Conservation (phyloP, 2,797 vertebrate species). For the Mycteria americana region DNA sequence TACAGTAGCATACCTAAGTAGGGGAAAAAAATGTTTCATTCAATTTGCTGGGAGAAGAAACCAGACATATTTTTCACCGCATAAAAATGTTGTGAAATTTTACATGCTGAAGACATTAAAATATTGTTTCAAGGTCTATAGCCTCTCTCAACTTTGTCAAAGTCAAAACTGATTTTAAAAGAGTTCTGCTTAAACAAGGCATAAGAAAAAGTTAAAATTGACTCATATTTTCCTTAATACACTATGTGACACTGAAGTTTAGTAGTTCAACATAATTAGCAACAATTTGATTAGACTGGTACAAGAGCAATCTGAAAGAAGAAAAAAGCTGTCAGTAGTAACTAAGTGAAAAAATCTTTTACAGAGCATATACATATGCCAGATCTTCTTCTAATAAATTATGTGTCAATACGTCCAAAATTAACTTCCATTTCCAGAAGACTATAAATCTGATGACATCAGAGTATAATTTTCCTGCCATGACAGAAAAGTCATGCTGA, state of each 20-base stretch:
- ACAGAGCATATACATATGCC: background rate
- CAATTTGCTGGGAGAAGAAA: background rate
- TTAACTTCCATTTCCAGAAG: background rate
- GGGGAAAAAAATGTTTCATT: background rate
- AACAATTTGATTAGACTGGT: background rate
- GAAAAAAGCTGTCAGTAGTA: background rate
- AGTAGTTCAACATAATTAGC: background rate
- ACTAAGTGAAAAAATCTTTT: background rate
- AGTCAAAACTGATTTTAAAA: background rate
- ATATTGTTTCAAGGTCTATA: background rate
- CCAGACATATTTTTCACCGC: background rate
- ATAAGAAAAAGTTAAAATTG: background rate
- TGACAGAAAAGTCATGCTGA: background rate
- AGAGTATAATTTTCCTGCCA: background rate
- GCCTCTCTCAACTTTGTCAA: background rate
- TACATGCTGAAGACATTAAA: background rate
- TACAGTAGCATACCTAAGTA: background rate
- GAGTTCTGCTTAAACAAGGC: background rate
- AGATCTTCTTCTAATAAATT: background rate
- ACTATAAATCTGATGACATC: background rate
- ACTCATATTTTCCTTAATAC: background rate
- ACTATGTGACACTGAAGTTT: background rate
- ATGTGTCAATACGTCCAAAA: background rate
- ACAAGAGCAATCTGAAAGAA: background rate
- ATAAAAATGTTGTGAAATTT: background rate